A percentile compares a stretch with the other conserved stretches of the same genome.
phyloP scores from a whole-genome alignment of 2,888 invertebrate species.

The Metalampra italica region DNA sequence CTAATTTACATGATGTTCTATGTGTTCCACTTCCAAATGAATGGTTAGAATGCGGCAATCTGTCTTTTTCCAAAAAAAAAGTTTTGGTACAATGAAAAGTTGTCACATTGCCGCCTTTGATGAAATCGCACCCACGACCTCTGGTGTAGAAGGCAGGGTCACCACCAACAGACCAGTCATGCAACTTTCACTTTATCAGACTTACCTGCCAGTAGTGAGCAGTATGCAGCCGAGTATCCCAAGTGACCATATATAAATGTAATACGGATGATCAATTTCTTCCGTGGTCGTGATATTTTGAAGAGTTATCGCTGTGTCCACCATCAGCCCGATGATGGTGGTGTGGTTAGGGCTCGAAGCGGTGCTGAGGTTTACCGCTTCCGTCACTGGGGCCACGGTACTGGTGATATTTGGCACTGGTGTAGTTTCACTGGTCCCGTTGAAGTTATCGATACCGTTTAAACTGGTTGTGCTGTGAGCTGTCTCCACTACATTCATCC shows the following conservation, averaged over 20 bases:
- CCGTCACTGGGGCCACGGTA: not conserved
- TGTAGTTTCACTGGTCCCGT: conserved; percentile 10
- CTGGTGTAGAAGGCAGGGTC: too few species aligned
- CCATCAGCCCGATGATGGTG: conserved; percentile 43
- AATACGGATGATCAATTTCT: conserved; percentile 44
- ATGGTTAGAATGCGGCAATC: too few species aligned
- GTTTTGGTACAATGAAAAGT: too few species aligned
- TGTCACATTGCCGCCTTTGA: too few species aligned
- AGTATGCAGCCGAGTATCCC: conserved; percentile 79
- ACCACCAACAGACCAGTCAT: too few species aligned
- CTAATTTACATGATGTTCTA: too few species aligned
- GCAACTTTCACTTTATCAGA: not conserved
- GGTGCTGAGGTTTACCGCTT: not conserved
- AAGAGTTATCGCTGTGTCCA: conserved; percentile 43
- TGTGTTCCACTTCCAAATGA: too few species aligned
- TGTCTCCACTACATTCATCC: conserved; percentile 65
- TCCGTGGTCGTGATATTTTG: conserved; percentile 37
- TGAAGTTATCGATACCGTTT: conserved; percentile 7
- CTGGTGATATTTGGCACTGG: conserved; percentile 18
- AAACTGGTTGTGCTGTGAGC: conserved; percentile 12
- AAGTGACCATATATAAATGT: conserved; percentile 79
- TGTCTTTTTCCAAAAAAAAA: too few species aligned
- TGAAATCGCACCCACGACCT: too few species aligned
- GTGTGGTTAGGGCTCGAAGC: conserved; percentile 31
- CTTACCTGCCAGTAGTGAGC: conserved; percentile 75